phyloP scores from a whole-genome alignment of 2,113 vertebrate species.

The Vulpes ferrilata region DNA sequence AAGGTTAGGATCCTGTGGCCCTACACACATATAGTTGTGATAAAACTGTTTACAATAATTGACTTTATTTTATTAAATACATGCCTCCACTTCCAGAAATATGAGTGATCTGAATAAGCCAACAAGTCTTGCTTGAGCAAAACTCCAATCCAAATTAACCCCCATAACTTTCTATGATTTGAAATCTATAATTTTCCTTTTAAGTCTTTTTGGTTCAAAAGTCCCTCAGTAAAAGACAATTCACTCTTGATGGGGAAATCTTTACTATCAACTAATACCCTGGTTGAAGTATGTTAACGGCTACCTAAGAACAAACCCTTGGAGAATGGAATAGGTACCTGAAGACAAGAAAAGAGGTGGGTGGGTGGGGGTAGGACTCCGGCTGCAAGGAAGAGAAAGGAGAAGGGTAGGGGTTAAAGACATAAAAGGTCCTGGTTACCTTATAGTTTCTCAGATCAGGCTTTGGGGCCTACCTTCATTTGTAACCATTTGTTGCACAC shows the following conservation, averaged over 20 bases:
- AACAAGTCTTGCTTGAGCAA: background rate
- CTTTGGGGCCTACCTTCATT: background rate
- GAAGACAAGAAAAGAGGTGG: background rate
- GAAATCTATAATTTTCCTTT: conserved; percentile 25
- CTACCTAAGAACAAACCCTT: background rate
- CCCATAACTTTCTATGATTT: background rate
- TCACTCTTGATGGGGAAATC: background rate
- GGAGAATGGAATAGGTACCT: background rate
- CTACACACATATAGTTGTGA: background rate
- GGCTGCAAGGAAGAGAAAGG: background rate
- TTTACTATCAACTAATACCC: background rate
- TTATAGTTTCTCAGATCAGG: background rate
- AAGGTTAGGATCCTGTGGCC: background rate
- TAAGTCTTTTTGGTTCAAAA: background rate
- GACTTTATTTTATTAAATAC: background rate
- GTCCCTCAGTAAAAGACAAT: background rate
- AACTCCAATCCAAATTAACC: background rate
- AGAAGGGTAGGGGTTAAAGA: background rate
- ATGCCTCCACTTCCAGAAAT: background rate
- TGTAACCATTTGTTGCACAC: background rate
- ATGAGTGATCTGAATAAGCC: background rate
- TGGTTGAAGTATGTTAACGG: background rate
- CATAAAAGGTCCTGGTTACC: background rate
- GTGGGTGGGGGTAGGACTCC: background rate
- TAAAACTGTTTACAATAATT: background rate